Evolutionary conservation across 2,113 vertebrate genomes (phyloP), one percentile per base, ranked within the genome.

Genomic region (Tamias sibiricus): DNA sequence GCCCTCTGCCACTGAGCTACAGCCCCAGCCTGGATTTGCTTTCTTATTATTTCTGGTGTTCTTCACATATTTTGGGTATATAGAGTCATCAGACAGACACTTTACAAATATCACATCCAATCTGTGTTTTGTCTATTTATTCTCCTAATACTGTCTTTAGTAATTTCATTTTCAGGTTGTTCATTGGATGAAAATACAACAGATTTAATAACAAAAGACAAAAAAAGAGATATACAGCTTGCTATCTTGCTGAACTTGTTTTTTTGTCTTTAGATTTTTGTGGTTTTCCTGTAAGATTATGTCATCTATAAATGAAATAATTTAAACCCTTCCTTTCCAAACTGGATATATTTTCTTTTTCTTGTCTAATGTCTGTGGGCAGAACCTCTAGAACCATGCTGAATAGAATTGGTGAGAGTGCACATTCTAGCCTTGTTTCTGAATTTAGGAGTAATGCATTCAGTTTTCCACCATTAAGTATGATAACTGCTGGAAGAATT

Each of bases 161-260:
- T 77, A 57, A 91, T 93, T 49, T 90, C 2, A 87, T 71, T 87
- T 87, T 96, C 26, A 82, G 42, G 40, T 87, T 91, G 42, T 47
- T 64, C 6, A 66, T 83, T 64, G 22, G 35, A 47, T 83, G 69
- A 22, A 79, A 74, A 62, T 84, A 66, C 9, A 90, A 32, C 26
- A 4, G 12, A 40, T 42, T 85, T 90, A 72, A 26, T 20, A 37
- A 72, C 10, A 9, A 49, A 49, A 49, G 12, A 49, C 47, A 14
- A 54, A 59, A 69, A 75, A 42, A 12, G 22, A 12, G 44, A 30
- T 3, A 77, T 28, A 32, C 69, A 42, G n/a, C 11, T 17, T 68
- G 5, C 2, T 82, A 49, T 59, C 64, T 54, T n/a, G 42, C 9
- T 79, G 32, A 79, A 69, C 7, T 62, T 1, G 4, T 86, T 85